phyloP scores from a whole-genome alignment of 1,140 invertebrate species.

The Drosophila kanapiae region DNA sequence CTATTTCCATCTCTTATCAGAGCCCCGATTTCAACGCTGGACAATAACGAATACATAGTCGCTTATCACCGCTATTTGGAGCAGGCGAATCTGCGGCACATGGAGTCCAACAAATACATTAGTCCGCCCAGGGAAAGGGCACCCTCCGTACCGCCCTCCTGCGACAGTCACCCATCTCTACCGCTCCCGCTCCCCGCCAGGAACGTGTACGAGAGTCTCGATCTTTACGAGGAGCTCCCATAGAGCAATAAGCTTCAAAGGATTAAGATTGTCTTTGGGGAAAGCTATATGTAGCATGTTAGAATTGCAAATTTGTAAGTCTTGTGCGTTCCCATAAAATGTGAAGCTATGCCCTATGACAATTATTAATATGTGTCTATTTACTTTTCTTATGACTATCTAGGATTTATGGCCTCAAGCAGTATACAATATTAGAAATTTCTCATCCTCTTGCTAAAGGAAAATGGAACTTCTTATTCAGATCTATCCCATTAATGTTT shows the following conservation, averaged over 20 bases:
- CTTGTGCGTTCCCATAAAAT: not conserved
- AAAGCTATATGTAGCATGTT: not conserved
- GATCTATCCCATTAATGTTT: no score
- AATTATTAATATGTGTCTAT: no score
- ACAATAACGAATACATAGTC: slow-evolving; percentile 50
- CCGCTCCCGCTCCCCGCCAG: slow-evolving; percentile 6
- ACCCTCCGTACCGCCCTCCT: slow-evolving; percentile 48
- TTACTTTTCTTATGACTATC: not conserved
- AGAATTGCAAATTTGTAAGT: not conserved
- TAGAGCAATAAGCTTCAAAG: not conserved
- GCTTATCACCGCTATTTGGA: slow-evolving; percentile 61
- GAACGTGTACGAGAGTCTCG: slow-evolving; percentile 42
- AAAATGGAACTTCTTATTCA: not conserved
- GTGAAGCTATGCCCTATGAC: no score
- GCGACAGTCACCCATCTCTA: not conserved
- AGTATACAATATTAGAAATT: not conserved
- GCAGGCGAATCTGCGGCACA: slow-evolving; percentile 23
- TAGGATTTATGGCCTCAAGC: not conserved
- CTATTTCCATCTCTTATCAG: not conserved
- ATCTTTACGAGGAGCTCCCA: slow-evolving; percentile 46
- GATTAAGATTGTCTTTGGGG: not conserved
- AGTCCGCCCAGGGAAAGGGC: slow-evolving; percentile 59
- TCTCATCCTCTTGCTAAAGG: not conserved
- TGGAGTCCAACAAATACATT: slow-evolving; percentile 60
- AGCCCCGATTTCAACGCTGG: slow-evolving; percentile 3